Conservation (phyloP, 2,113 vertebrate genomes). For the Ardeotis arabs region DNA sequence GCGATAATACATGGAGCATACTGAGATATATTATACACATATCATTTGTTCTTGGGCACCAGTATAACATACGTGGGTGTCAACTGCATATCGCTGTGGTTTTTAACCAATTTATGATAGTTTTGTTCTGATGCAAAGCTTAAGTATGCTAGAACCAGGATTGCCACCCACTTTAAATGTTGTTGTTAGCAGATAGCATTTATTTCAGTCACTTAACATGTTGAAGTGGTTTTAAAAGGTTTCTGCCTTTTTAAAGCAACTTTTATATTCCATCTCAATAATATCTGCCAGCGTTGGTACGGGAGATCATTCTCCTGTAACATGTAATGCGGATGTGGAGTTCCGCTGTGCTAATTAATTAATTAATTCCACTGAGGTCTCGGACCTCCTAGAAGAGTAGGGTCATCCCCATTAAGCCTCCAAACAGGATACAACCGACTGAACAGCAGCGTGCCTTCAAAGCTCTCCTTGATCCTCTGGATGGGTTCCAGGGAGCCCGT, state of each 20-base stretch:
- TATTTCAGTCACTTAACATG: conserved; percentile 23
- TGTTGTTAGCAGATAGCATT: conserved; percentile 39
- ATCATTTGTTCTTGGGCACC: conserved; percentile 51
- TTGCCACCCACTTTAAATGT: conserved; percentile 43
- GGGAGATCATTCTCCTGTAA: not conserved
- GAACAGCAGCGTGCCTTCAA: not conserved
- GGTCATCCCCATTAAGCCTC: not conserved
- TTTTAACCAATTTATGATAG: conserved; percentile 62
- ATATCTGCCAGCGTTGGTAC: not conserved
- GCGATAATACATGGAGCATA: not conserved
- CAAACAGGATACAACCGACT: not conserved
- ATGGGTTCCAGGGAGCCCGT: conserved; percentile 7
- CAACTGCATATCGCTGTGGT: not conserved
- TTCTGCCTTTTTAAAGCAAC: conserved; percentile 18
- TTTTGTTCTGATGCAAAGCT: conserved; percentile 52
- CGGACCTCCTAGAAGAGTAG: not conserved
- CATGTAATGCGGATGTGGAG: fast-evolving
- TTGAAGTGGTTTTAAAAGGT: conserved; percentile 8
- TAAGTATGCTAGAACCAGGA: conserved; percentile 37
- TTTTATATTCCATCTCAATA: not conserved
- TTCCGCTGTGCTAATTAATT: not conserved
- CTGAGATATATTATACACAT: not conserved
- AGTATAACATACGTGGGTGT: conserved; percentile 49
- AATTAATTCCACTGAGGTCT: not conserved
- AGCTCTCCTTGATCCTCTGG: conserved; percentile 13